phyloP scores from a whole-genome alignment of 2,888 invertebrate species.

The Thecophora atra region DNA sequence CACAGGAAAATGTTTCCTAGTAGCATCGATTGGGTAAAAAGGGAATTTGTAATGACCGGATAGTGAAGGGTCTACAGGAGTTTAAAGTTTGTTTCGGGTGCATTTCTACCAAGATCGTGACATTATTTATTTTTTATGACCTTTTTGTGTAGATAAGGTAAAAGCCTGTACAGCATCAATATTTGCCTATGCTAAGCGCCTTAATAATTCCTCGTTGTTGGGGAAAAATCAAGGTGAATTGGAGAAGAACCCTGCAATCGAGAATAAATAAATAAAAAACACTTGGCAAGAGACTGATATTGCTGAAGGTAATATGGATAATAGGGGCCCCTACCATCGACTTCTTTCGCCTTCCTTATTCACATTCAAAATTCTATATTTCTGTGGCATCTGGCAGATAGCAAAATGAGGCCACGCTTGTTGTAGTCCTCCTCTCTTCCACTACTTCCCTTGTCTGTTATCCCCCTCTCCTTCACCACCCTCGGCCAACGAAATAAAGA shows the following conservation, averaged over 20 bases:
- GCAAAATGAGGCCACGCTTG: background rate
- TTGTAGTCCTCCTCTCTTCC: background rate
- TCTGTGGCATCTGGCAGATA: background rate
- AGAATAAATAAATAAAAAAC: background rate
- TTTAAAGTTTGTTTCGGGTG: no score
- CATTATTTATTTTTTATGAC: no score
- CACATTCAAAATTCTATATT: slow-evolving; percentile 8
- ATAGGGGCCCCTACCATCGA: background rate
- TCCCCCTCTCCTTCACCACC: background rate
- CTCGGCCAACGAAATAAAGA: background rate
- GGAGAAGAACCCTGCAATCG: background rate
- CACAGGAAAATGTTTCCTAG: no score
- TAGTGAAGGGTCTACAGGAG: no score
- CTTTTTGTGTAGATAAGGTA: no score
- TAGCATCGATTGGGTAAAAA: no score
- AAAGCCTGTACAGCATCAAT: no score
- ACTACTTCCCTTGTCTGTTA: background rate
- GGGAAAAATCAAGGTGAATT: no score
- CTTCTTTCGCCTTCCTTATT: background rate
- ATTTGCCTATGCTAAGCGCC: no score
- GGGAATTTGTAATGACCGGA: no score
- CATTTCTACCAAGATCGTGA: no score
- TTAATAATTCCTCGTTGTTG: no score
- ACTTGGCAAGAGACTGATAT: background rate
- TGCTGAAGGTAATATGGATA: background rate